Percentiles rank a stretch among this genome's conserved stretches.
Conservation (phyloP, 1,140 invertebrate genomes). For the Anoplolepis gracilipes region DNA sequence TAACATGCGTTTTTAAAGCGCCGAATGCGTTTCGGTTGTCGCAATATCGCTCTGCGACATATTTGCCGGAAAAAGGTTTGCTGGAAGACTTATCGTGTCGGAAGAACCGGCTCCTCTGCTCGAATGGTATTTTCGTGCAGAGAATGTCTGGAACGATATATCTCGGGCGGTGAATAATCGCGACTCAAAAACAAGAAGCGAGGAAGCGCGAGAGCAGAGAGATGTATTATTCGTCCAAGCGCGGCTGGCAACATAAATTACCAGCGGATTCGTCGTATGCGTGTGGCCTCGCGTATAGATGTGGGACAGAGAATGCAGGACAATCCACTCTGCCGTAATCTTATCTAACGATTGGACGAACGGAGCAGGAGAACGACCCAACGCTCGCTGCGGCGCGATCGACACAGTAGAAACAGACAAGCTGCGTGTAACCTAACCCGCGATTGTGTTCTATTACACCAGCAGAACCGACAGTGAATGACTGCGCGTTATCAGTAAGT, state of each 20-base stretch:
- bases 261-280: conserved; percentile 22
- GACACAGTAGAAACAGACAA: conserved; percentile 26
- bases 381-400: conserved; percentile 1
- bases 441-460: not conserved
- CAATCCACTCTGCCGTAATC: conserved; percentile 50
- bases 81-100: conserved; percentile 46
- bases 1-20: conserved; percentile 55
- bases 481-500: conserved; percentile 34
- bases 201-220: conserved; percentile 25
- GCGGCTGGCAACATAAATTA: conserved; percentile 52
- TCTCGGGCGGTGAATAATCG: conserved; percentile 56
- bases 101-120: conserved; percentile 31
- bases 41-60: conserved; percentile 49
- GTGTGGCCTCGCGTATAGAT: not conserved
- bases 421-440: not conserved
- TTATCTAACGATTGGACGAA: conserved; percentile 33
- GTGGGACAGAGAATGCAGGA: conserved; percentile 6
- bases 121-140: conserved; percentile 56
- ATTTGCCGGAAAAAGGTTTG: conserved; percentile 43
- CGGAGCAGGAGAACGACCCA: conserved; percentile 1
- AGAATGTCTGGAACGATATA: conserved; percentile 59
- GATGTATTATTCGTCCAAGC: conserved; percentile 51
- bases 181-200: conserved; percentile 55
- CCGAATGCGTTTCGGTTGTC: conserved; percentile 48
- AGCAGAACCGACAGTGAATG: conserved; percentile 17